phyloP scores from a whole-genome alignment of 1,140 invertebrate genomes.

The Camponotus pennsylvanicus region DNA sequence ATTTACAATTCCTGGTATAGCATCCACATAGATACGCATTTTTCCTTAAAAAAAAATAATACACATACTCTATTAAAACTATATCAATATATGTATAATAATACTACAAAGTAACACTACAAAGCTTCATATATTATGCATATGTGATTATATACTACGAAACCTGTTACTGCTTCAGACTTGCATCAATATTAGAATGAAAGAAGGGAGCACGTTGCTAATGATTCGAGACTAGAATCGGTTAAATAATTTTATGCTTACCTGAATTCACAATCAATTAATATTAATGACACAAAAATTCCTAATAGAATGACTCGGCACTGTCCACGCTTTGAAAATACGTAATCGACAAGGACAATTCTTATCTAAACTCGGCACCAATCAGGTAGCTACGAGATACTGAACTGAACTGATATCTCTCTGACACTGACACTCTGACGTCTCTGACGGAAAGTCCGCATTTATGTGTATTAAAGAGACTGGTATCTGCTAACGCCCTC shows the following conservation, averaged over 20 bases:
- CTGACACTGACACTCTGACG: too few relatives aligned
- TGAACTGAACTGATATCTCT: neutral
- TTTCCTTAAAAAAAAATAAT: constrained; percentile 58
- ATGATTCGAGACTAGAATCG: neutral
- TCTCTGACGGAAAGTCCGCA: neutral
- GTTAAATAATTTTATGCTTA: constrained; percentile 27
- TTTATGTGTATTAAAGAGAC: neutral
- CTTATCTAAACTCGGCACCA: neutral
- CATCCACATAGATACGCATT: neutral
- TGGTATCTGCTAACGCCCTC: constrained; percentile 29
- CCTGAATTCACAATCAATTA: neutral
- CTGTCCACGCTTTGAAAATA: neutral
- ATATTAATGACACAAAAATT: neutral
- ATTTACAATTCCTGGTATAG: constrained; percentile 85
- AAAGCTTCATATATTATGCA: too few relatives aligned
- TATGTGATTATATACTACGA: neutral
- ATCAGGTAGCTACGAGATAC: neutral
- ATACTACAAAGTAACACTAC: too few relatives aligned
- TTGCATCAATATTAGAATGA: neutral
- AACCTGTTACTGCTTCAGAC: neutral
- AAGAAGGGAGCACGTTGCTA: neutral
- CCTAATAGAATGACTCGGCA: neutral
- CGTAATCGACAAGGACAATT: neutral
- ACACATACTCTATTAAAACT: too few relatives aligned
- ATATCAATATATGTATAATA: neutral